Evolutionary conservation across 2,797 vertebrate genomes (phyloP).

Genomic region (Ceyx erithaca): DNA sequence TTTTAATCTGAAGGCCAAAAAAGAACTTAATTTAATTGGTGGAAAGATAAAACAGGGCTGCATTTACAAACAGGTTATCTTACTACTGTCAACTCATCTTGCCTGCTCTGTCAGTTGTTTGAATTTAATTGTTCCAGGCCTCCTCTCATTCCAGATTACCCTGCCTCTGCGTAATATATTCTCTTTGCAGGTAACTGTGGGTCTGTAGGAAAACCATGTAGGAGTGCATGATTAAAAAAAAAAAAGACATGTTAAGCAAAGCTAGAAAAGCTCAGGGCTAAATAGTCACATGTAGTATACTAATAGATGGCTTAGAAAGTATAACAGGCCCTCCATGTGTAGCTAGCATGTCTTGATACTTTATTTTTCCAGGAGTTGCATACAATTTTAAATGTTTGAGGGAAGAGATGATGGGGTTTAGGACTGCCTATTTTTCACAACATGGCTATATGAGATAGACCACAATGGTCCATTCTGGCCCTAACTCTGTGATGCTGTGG

Average conservation of each 20-base stretch:
- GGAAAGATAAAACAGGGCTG: slow-evolving; percentile 67
- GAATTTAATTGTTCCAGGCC: slow-evolving; percentile 75
- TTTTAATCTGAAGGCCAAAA: slow-evolving; percentile 76
- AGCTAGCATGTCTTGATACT: not conserved
- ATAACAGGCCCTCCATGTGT: not conserved
- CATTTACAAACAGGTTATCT: slow-evolving; percentile 76
- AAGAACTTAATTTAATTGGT: slow-evolving; percentile 79
- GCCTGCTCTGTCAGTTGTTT: slow-evolving; percentile 48
- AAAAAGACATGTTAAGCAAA: slow-evolving; percentile 33
- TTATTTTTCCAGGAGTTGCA: not conserved
- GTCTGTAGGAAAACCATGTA: slow-evolving; percentile 48
- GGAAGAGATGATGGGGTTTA: not conserved
- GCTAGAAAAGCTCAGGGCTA: slow-evolving; percentile 3
- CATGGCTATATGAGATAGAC: not conserved
- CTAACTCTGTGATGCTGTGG: not conserved
- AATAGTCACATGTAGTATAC: not conserved
- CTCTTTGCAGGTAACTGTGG: slow-evolving; percentile 38
- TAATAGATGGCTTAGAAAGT: slow-evolving; percentile 12
- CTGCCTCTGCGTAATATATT: slow-evolving; percentile 35
- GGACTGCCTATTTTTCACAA: not conserved
- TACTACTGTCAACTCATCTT: slow-evolving; percentile 61
- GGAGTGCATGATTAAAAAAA: not conserved
- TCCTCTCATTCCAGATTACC: slow-evolving; percentile 52
- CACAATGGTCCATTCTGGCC: not conserved
- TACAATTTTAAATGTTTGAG: not conserved